A percentile compares a stretch with the other conserved stretches of the same genome.
Conservation (phyloP, 2,888 invertebrate species). For the Aproaerema taeniolella region DNA sequence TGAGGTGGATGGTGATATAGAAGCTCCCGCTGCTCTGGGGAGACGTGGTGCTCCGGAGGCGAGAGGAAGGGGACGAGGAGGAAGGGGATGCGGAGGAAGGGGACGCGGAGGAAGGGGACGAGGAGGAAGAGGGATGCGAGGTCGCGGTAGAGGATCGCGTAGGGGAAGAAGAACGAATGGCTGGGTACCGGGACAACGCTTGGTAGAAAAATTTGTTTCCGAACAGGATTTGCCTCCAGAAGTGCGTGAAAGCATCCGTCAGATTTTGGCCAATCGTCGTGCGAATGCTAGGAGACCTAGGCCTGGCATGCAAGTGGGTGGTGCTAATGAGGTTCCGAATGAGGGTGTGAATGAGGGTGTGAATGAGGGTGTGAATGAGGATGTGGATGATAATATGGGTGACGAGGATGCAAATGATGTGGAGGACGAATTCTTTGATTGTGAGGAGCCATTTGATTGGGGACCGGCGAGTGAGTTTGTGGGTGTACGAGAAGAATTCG, state of each 20-base stretch:
- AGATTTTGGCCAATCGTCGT: neutral
- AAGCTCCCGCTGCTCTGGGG: neutral
- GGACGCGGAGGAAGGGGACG: neutral
- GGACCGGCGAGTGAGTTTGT: neutral
- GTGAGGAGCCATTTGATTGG: constrained; percentile 1
- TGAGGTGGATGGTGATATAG: neutral
- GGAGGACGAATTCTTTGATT: neutral
- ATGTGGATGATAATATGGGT: neutral
- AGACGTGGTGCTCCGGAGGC: neutral
- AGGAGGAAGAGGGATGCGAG: neutral
- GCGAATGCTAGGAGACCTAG: neutral
- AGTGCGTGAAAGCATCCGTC: neutral
- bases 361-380: too few species aligned
- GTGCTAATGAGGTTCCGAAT: neutral
- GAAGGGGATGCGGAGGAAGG: neutral
- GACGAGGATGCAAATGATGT: constrained; percentile 2
- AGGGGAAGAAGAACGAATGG: neutral
- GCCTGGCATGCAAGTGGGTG: neutral
- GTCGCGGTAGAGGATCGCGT: neutral
- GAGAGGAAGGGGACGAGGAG: constrained; percentile 1
- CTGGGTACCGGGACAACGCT: neutral
- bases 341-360: too few species aligned
- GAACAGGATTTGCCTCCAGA: neutral
- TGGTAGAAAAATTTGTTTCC: neutral
- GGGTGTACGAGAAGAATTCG: constrained; percentile 1